phyloP scores from a whole-genome alignment of 2,113 vertebrate genomes.

The Phaethornis superciliosus region DNA sequence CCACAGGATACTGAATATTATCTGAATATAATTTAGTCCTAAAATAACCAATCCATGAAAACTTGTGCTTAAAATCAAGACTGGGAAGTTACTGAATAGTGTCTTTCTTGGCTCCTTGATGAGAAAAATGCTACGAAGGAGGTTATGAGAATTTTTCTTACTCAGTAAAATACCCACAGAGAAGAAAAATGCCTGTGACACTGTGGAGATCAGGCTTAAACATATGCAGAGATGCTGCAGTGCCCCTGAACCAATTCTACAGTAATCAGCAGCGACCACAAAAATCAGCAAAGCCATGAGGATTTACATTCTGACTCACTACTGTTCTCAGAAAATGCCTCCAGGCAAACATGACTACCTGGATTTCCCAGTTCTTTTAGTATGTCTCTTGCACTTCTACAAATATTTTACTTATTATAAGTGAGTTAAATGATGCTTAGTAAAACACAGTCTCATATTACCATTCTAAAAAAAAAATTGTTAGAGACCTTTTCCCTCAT shows the following conservation, averaged over 20 bases:
- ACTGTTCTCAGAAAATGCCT: slow-evolving; percentile 30
- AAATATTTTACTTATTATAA: not conserved
- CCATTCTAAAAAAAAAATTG: not conserved
- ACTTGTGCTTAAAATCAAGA: not conserved
- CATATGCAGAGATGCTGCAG: slow-evolving; percentile 41
- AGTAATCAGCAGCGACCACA: slow-evolving; percentile 22
- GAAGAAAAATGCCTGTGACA: slow-evolving; percentile 13
- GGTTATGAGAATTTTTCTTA: not conserved
- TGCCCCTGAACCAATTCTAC: slow-evolving; percentile 42
- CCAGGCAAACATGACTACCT: slow-evolving; percentile 40
- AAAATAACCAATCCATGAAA: not conserved
- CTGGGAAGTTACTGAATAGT: not conserved
- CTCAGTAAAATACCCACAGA: not conserved
- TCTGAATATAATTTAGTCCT: not conserved
- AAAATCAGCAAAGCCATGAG: slow-evolving; percentile 44
- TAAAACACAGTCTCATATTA: not conserved
- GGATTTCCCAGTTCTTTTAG: slow-evolving; percentile 27
- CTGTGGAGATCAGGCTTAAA: slow-evolving; percentile 27
- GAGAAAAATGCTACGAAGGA: not conserved
- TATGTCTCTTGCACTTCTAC: not conserved
- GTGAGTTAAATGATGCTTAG: not conserved
- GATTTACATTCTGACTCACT: slow-evolving; percentile 46
- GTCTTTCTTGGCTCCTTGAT: not conserved
- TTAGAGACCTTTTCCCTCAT: not conserved
- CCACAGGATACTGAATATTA: not conserved